These are phyloP conservation scores for Danio jaintianensis DNA, from an alignment of 2,797 vertebrate genomes.

Conservation along the genomic window DNA sequence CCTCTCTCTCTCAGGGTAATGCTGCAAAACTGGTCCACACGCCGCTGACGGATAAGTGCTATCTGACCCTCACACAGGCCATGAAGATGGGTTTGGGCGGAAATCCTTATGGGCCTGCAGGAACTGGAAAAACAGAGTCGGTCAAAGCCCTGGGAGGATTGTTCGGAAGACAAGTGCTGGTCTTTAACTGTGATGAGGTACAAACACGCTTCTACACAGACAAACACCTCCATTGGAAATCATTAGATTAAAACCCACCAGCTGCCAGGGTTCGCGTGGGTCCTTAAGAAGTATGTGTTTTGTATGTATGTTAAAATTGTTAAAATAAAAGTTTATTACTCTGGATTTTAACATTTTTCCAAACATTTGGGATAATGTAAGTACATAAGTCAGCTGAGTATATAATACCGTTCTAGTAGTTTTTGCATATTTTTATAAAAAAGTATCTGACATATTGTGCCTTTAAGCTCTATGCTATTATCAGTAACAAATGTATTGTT, in stretches of 20 bases:
- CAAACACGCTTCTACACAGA: background rate
- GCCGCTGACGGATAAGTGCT: constrained; percentile 97
- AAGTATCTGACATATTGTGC: too few species aligned
- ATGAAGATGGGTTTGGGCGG: constrained; percentile 97
- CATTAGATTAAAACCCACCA: too few species aligned
- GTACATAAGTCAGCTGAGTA: too few species aligned
- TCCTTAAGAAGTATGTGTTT: too few species aligned
- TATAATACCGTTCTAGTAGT: too few species aligned
- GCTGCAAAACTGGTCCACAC: constrained; percentile 95
- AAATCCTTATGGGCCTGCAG: constrained; percentile 97
- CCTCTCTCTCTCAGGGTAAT: constrained; percentile 83
- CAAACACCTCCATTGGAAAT: too few species aligned
- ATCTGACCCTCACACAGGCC: constrained; percentile 95
- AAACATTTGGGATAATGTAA: too few species aligned
- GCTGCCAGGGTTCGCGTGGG: too few species aligned
- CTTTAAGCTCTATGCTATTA: background rate
- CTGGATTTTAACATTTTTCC: too few species aligned
- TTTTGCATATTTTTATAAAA: too few species aligned
- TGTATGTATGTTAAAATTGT: too few species aligned
- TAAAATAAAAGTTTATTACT: too few species aligned
- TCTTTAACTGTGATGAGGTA: constrained; percentile 99
- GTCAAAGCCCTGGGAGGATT: constrained; percentile 95
- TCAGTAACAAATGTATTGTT: background rate
- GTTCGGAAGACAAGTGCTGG: constrained; percentile 95
- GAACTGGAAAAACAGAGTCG: constrained; percentile 97